Evolutionary conservation across 2,113 vertebrate species (phyloP).

Genomic region (Antechinus flavipes): DNA sequence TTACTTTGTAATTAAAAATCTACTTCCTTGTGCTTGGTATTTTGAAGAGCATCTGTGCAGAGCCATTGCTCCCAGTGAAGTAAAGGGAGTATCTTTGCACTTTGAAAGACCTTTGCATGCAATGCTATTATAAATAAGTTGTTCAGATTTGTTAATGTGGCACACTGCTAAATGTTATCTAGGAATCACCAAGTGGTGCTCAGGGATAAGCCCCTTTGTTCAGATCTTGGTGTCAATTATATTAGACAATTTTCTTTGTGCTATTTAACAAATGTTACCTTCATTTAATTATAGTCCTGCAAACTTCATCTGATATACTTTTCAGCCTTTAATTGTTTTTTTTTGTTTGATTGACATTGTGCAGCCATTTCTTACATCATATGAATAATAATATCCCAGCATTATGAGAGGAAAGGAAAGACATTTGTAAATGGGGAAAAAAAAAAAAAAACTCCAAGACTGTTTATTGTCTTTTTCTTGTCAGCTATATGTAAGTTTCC

Average conservation of each 20-base stretch:
- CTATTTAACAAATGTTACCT: slow-evolving; percentile 27
- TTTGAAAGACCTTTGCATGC: slow-evolving; percentile 57
- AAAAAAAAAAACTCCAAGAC: neutral
- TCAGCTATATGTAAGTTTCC: slow-evolving; percentile 42
- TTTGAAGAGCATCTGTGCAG: slow-evolving; percentile 51
- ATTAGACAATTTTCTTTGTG: slow-evolving; percentile 25
- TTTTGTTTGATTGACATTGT: slow-evolving; percentile 37
- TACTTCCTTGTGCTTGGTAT: slow-evolving; percentile 62
- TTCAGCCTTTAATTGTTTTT: slow-evolving; percentile 42
- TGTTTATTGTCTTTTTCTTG: slow-evolving; percentile 39
- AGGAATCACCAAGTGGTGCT: neutral
- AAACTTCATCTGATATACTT: slow-evolving; percentile 49
- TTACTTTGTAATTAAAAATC: slow-evolving; percentile 78
- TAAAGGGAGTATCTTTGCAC: neutral
- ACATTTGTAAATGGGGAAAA: slow-evolving; percentile 20
- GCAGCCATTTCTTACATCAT: slow-evolving; percentile 40
- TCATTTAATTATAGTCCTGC: slow-evolving; percentile 41
- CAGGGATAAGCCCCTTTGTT: slow-evolving; percentile 10
- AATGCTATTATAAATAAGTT: slow-evolving; percentile 49
- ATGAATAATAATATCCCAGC: slow-evolving; percentile 37
- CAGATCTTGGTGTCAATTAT: neutral
- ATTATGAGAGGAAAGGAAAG: slow-evolving; percentile 25
- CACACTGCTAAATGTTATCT: neutral
- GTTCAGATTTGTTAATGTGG: slow-evolving; percentile 19
- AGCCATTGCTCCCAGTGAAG: slow-evolving; percentile 49